These are phyloP conservation scores for Exocentrus adspersus DNA, from an alignment of 2,888 invertebrate genomes.

Conservation along the genomic window DNA sequence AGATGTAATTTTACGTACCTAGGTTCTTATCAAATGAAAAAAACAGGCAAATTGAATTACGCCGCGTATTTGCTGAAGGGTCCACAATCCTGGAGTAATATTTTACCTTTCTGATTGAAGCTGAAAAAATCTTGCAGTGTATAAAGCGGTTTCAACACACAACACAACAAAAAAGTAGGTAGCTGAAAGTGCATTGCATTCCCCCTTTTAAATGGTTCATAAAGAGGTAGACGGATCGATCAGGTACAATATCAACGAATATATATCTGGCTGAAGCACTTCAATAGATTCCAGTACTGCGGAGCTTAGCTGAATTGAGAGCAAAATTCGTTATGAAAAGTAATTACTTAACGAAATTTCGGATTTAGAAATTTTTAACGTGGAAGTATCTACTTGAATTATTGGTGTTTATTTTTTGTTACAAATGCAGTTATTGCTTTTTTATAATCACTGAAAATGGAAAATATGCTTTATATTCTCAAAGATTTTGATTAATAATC, in stretches of 20 bases:
- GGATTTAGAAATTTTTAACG: background rate
- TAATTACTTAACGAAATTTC: conserved; percentile 13
- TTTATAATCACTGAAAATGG: too few species aligned
- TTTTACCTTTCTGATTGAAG: conserved; percentile 30
- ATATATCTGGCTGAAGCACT: conserved; percentile 19
- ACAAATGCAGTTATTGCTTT: background rate
- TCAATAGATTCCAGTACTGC: conserved; percentile 11
- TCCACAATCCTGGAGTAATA: conserved; percentile 3
- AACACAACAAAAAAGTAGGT: conserved; percentile 10
- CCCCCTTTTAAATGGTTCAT: conserved; percentile 18
- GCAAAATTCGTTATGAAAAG: conserved; percentile 7
- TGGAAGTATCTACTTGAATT: too few species aligned
- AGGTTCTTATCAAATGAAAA: too few species aligned
- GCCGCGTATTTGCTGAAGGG: conserved; percentile 12
- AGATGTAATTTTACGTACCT: too few species aligned
- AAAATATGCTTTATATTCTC: too few species aligned
- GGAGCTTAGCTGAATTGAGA: conserved; percentile 1
- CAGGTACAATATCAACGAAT: conserved; percentile 9
- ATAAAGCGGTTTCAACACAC: conserved; percentile 12
- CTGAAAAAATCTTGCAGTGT: conserved; percentile 2
- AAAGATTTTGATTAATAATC: too few species aligned
- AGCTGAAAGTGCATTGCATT: conserved; percentile 14
- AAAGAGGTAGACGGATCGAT: conserved; percentile 4
- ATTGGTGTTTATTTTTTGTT: too few species aligned
- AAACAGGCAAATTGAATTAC: conserved; percentile 24